Evolutionary conservation across 1,140 invertebrate genomes (phyloP).

Genomic region (Listronotus oregonensis): DNA sequence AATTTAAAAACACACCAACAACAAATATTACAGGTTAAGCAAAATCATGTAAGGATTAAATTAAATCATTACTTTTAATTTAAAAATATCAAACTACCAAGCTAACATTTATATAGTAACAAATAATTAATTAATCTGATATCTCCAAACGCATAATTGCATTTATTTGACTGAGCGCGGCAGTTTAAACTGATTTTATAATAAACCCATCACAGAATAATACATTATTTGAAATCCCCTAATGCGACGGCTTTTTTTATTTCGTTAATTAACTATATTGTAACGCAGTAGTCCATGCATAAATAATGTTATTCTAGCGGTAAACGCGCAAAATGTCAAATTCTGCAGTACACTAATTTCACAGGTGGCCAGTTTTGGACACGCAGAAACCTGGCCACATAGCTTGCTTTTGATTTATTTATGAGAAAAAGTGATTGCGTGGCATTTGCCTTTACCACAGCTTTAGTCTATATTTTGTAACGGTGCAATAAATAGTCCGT

Average conservation of each 20-base stretch:
- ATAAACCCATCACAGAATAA: constrained; percentile 28
- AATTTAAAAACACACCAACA: no score
- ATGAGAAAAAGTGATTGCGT: constrained; percentile 35
- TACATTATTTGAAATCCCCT: constrained; percentile 17
- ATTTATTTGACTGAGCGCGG: constrained; percentile 20
- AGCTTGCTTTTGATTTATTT: constrained; percentile 26
- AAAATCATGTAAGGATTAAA: no score
- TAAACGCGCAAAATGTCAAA: constrained; percentile 31
- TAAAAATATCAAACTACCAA: no score
- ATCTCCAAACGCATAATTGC: constrained; percentile 9
- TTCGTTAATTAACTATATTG: constrained; percentile 36
- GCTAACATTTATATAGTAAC: no score
- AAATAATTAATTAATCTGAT: no score
- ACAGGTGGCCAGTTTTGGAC: constrained; percentile 32
- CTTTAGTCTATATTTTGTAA: constrained; percentile 15
- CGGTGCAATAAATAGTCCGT: constrained; percentile 25
- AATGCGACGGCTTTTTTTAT: constrained; percentile 14
- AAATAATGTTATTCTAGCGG: constrained; percentile 31
- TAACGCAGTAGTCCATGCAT: constrained; percentile 30
- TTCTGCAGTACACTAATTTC: constrained; percentile 32
- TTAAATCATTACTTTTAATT: no score
- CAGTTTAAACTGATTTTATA: constrained; percentile 28
- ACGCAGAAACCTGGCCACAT: constrained; percentile 28
- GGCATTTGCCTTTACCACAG: constrained; percentile 19
- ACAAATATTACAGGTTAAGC: no score